Base-by-base conservation (phyloP, 2,888 invertebrate species). In the Coleophora deauratella region DNA sequence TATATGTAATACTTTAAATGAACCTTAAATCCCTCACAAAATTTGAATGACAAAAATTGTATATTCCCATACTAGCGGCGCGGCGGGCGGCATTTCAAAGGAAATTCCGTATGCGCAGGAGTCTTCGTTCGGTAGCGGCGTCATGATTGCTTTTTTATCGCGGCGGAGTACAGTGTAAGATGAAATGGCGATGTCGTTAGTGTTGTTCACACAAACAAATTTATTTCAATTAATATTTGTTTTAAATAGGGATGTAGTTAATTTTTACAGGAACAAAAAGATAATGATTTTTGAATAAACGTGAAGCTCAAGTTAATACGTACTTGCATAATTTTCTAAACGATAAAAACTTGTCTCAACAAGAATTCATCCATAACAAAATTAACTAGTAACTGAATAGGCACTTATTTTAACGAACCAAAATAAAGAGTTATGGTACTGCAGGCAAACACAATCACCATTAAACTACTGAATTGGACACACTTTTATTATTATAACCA, bases 131-230 rank as follows among this genome's bases (percentile, higher is more conserved):
- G 72, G 79, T 78, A 78, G 76, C 69, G 70, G 61, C 54, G 60
- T 66, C 62, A 59, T 66, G 67, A 70, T 73, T 66, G 68, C 62
- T 67, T 79, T 78, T 79, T 80, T 79, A 70, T 72, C 67, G 62
- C 54, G 35, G 38, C 15, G 11, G 39, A 12, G 7, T 3, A 13
- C 14, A 12, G 34, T 34, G 34, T 9, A 34, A 34, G 9, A 12
- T 41, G 37, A 41, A 31, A 53, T 52, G 47, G 49, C 42, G 47
- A 13, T 15, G 38, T 37, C 51, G 40, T 50, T 51, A 46, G 30
- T 21, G 21, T 21, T 21, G 21, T 21, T 21, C 21, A 21, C 21
- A 21, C 21, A 21, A 6, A 21, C 3, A 21, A 21, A 21, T 4
- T 4, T 21, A 21, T 4, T 21, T 21, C 6, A 21, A 21, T 4